Evolutionary conservation across 2,797 vertebrate genomes (phyloP), one percentile per base, ranked within the genome.

Genomic region (Diplodus sargus): DNA sequence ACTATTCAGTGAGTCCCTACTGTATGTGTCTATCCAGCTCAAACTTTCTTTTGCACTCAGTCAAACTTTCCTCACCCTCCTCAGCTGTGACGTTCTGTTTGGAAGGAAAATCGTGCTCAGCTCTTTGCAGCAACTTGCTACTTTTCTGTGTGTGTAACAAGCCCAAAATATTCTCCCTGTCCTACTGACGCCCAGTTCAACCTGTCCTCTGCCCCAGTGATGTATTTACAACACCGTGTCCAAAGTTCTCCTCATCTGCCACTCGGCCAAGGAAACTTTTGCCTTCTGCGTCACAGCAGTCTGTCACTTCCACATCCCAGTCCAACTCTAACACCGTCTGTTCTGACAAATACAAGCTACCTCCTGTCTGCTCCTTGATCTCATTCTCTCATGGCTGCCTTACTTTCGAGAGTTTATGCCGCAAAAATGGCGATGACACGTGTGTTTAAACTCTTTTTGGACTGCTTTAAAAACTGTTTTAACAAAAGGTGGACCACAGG

Each of bases 91-190:
- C 17, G 58, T 74, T 85, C 65, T 74, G 65, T 64, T 57, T 42
- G 20, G 57, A 79, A 62, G 83, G 86, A 91, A 92, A 90, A 71
- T 80, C 57, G 65, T 70, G 74, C 85, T 90, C 78, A 81, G 58
- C 76, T 73, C 62, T 89, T 85, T 75, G 34, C 85, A 87, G 79
- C 63, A 56, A 74, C 48, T 59, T 85, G 83, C 51, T n/a, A 89
- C 65, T 85, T 85, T 90, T 81, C 65, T 66, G 8, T 54, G 70
- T 71, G 14, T 67, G 72, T 72, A 76, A 45, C 51, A 66, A 51
- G 65, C 57, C 81, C 67, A 42, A 74, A 90, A 90, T 85, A 90
- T 85, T 84, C 61, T 78, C 81, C 68, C 76, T 85, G 88, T 85
- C 83, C 82, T 10, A 77, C 83, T 86, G 86, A 90, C 60, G 88